Conservation (phyloP, 2,113 vertebrate species). For the Actenoides hombroni region DNA sequence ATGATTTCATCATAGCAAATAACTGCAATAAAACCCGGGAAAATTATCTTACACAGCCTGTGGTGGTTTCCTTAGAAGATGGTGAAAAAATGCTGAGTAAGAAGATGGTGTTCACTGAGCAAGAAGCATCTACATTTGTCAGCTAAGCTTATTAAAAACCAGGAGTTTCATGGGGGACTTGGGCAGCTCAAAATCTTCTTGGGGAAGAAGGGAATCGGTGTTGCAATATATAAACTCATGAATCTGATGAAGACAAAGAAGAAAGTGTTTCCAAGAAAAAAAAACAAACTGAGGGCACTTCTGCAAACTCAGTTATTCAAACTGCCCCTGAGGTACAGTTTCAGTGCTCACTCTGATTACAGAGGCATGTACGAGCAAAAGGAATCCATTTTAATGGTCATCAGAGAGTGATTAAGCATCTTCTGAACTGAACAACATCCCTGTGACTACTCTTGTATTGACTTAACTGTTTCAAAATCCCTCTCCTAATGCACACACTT, state of each 20-base stretch:
- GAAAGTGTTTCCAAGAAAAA: background rate
- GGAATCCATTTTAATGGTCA: background rate
- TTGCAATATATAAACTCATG: background rate
- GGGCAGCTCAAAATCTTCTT: background rate
- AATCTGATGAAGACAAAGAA: background rate
- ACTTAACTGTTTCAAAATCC: background rate
- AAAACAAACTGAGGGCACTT: background rate
- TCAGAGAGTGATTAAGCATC: background rate
- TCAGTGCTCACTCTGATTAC: background rate
- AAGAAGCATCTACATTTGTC: background rate
- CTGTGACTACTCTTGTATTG: background rate
- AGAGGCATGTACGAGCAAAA: background rate
- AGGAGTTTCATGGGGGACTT: background rate
- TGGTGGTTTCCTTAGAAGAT: conserved; percentile 1
- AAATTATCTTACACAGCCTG: background rate
- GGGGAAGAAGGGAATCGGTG: background rate
- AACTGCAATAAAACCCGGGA: conserved; percentile 11
- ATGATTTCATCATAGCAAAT: conserved; percentile 9
- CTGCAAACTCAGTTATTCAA: background rate
- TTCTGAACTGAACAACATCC: background rate
- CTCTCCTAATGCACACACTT: background rate
- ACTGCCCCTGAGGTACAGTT: background rate
- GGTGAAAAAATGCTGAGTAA: background rate
- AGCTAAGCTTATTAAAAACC: background rate
- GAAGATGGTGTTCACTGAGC: background rate